Evolutionary conservation across 2,113 vertebrate genomes (phyloP), one percentile per base, ranked within the genome.

Genomic region (Passer domesticus): DNA sequence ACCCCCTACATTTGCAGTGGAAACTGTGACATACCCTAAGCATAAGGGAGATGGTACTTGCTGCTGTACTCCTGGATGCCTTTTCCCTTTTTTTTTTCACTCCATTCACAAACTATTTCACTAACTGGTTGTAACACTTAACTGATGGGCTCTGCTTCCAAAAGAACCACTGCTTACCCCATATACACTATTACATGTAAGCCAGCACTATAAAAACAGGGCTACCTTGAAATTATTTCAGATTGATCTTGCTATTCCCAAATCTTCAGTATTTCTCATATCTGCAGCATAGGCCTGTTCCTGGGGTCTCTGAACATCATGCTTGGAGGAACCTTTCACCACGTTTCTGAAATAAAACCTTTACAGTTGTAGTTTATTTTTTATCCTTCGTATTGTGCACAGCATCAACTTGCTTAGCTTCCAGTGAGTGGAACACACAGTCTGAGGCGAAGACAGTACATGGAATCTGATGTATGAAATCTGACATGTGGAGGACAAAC

Each of bases 401-500:
- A 80, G 75, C 8, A 9, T 88, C 67, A 67, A 60, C 47, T 53
- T 24, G 58, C 43, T 64, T 22, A 80, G 63, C 70, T 86, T 75
- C 41, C 82, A 74, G 68, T 39, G 55, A 49, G 39, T 50, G 33
- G 55, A 50, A 67, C 39, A 35, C 11, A 2, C 8, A 2, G 35
- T 59, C 56, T 1, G 6, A 85, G 73, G 72, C 4, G 1, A 66
- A 92, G 68, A 53, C 33, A 64, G 79, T 16, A 25, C 25, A 33
- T 3, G 4, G 44, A 75, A 72, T 68, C 33, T 79, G 83, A 90
- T 47, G 59, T 35, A 93, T 91, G 85, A 85, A 85, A 91, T 56
- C 47, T 72, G 89, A 94, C 55, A 72, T 2, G 30, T 35, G 68
- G 64, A 95, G 70, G 81, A 74, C 60, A 92, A 95, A 91, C 70